A percentile compares a stretch with the other conserved stretches of the same genome.
phyloP scores from a whole-genome alignment of 2,797 vertebrate genomes.

The Karalla daura region DNA sequence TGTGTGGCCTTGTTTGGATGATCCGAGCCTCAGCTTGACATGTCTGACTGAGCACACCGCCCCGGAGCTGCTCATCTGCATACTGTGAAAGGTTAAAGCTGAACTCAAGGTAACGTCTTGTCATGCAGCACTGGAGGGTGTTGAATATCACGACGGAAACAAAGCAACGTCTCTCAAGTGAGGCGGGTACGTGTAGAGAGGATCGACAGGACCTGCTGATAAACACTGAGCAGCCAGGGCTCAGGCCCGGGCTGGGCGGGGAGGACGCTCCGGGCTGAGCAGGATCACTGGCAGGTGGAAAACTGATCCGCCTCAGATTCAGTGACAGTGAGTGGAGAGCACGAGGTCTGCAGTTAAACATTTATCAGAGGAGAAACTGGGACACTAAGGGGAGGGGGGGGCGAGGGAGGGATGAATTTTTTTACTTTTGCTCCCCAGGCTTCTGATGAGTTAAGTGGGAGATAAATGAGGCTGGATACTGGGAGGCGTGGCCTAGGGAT shows the following conservation, averaged over 20 bases:
- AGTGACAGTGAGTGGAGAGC: constrained; percentile 19
- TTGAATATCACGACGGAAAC: too few species aligned
- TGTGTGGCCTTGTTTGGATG: constrained; percentile 7
- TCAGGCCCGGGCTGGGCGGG: too few species aligned
- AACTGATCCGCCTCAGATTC: constrained; percentile 3
- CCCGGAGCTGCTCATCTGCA: constrained; percentile 32
- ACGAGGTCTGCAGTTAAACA: constrained; percentile 52
- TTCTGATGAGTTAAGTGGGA: constrained; percentile 61
- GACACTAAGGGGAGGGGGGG: constrained; percentile 47
- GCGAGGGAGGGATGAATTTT: constrained; percentile 32
- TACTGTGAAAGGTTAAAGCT: constrained; percentile 30
- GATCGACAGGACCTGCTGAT: too few species aligned
- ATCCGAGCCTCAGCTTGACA: constrained; percentile 9
- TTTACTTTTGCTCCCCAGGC: constrained; percentile 36
- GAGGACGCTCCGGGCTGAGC: too few species aligned
- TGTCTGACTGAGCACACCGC: background rate
- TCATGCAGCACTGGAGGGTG: too few species aligned
- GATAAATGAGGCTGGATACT: constrained; percentile 64
- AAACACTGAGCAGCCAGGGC: too few species aligned
- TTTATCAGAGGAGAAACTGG: constrained; percentile 58
- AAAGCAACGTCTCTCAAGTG: too few species aligned
- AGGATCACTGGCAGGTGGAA: constrained; percentile 11
- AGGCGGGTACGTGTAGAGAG: too few species aligned
- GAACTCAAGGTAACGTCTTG: constrained; percentile 34
- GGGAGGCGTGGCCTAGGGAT: constrained; percentile 8